Evolutionary conservation across 2,888 invertebrate species (phyloP), one percentile per base, ranked within the genome.

Genomic region (Apamea sordens): DNA sequence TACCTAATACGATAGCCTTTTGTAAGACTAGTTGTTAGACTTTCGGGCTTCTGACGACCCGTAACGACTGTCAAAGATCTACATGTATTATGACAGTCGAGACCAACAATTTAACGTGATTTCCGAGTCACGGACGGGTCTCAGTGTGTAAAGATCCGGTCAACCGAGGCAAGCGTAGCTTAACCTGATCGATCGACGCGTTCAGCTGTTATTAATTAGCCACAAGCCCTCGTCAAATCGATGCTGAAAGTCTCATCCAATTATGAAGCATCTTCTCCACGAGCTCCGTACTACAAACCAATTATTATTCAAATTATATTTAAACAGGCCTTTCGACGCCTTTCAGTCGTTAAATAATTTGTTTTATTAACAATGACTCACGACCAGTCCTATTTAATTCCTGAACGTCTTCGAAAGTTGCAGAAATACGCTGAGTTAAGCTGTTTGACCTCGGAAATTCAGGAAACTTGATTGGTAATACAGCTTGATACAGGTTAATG

Each of bases 301-400:
- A 90, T 86, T 88, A 88, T 77, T 86, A 84, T 83, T 85, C 76
- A 67, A 90, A 88, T 87, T 88, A 84, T 76, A 85, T 83, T 86
- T 76, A 87, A 86, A 88, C 84, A 86, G 72, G 79, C 80, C 83
- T 89, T 87, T 85, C 84, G 87, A 85, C 77, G 82, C 67, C 68
- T 80, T 82, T 53, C n/a, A 74, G 41, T 71, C 80, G 82, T 88
- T 90, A 89, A 92, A 91, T 91, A 92, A 91, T 90, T 88, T 89
- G 79, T 89, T 82, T 85, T 84, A 82, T 84, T 84, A 86, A 87
- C 89, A 88, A 89, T 79, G 47, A 47, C 36, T 65, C 1, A n/a
- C 15, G 61, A 76, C 89, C 88, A 84, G 41, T 76, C n/a, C 72
- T 50, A 56, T 21, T 70, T 65, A 88, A 87, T 7, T 83, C 15